Percentiles rank a stretch among this genome's conserved stretches.
Conservation (phyloP, 2,888 invertebrate genomes). For the Nemoura dubitans region DNA sequence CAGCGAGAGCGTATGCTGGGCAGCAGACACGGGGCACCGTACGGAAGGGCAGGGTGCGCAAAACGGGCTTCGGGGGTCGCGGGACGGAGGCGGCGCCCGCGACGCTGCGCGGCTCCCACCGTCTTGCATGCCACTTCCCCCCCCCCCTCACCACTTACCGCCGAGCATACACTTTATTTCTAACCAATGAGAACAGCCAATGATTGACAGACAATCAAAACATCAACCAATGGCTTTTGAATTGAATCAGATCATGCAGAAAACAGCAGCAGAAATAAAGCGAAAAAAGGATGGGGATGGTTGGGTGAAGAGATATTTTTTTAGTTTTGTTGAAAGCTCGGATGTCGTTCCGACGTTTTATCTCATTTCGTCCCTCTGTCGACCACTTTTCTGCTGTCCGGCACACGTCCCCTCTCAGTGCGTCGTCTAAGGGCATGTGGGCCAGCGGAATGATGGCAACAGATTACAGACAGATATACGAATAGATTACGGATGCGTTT, state of each 20-base stretch:
- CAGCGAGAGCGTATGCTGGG: constrained; percentile 19
- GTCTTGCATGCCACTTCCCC: constrained; percentile 25
- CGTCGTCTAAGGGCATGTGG: background rate
- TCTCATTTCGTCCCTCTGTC: background rate
- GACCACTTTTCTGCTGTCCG: background rate
- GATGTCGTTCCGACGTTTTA: background rate
- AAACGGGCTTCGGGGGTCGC: constrained; percentile 36
- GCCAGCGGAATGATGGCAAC: constrained; percentile 50
- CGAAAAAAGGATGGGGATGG: background rate
- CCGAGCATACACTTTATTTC: constrained; percentile 47
- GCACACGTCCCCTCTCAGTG: background rate
- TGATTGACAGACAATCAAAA: constrained; percentile 50
- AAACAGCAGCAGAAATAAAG: constrained; percentile 9
- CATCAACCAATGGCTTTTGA: constrained; percentile 47
- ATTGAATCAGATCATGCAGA: constrained; percentile 43
- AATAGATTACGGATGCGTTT: constrained; percentile 49
- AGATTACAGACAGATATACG: constrained; percentile 48
- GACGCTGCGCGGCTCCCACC: constrained; percentile 28
- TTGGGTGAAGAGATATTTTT: background rate
- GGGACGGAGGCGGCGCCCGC: constrained; percentile 30
- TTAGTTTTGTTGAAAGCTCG: background rate
- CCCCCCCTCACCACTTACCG: constrained; percentile 39
- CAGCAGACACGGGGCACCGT: background rate
- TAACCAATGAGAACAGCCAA: constrained; percentile 49
- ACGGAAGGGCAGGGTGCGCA: constrained; percentile 39